Evolutionary conservation across 2,113 vertebrate genomes (phyloP), one percentile per base, ranked within the genome.

Genomic region (Eonycteris spelaea): DNA sequence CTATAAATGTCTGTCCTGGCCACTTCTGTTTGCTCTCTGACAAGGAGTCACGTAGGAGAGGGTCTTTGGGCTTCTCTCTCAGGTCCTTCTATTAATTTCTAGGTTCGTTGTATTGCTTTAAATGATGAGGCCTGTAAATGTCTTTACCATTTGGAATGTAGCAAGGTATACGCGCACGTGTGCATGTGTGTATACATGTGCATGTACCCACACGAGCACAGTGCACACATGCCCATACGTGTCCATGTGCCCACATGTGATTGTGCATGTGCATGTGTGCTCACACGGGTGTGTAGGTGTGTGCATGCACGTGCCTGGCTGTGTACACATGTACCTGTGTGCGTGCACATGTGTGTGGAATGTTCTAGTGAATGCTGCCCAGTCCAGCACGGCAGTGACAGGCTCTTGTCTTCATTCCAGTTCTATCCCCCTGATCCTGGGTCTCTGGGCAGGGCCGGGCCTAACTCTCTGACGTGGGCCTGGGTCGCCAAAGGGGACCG

Each of bases 111-210:
- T 26, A 4, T 38, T 67, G 67, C 18, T 82, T 82, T 63, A 40
- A 80, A 57, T 12, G 77, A 38, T 0, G 40, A 85, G 24, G 18
- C 43, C 55, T 43, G 6, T 55, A 7, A 16, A 16, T 5, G 16
- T 16, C 26, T 65, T 3, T 3, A 19, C 45, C 12, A 1, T 67
- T 45, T 59, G 63, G 59, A 10, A 33, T 12, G 16, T 8, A 21
- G n/a, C 1, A 13, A 78, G 14, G 28, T 2, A 1, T 4, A 11
- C 1, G 2, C 8, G 14, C 24, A 10, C 3, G 16, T 12, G 6
- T 28, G 26, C 26, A 57, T 38, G 30, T 48, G 28, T 87, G 16
- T n/a, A 13, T 30, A 85, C 11, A 18, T 3, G 15, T 68, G 55
- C 15, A 21, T 26, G 15, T 40, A 10, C 40, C 55, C 22, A 59